Percentiles rank a stretch among this genome's conserved stretches.
Evolutionary conservation across 2,797 vertebrate species (phyloP).

Genomic region (Labeo calbasu): DNA sequence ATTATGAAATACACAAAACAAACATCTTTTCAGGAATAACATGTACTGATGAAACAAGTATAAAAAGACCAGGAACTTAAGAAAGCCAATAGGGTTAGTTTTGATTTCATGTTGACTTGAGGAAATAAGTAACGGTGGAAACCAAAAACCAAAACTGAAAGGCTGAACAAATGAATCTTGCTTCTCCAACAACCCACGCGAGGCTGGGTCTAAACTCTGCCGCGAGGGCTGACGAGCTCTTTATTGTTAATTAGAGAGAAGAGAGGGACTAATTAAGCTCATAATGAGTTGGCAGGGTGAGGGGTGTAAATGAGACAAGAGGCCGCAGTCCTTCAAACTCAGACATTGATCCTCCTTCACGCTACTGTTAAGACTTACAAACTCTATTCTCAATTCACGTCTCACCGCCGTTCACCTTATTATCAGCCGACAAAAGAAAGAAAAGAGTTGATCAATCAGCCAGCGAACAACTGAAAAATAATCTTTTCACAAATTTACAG

Average conservation of each 20-base stretch:
- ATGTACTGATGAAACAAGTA: background rate
- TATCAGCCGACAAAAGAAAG: background rate
- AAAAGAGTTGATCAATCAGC: background rate
- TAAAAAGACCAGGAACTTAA: too few species aligned
- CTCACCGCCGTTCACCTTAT: background rate
- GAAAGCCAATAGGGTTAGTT: background rate
- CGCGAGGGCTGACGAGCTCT: constrained; percentile 5
- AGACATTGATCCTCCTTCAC: constrained; percentile 1
- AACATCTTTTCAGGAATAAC: too few species aligned
- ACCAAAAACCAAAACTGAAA: background rate
- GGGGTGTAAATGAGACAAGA: constrained; percentile 10
- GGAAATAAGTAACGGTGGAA: background rate
- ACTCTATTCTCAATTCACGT: background rate
- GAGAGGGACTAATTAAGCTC: constrained; percentile 51
- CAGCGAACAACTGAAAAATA: background rate
- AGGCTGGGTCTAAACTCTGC: background rate
- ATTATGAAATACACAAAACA: too few species aligned
- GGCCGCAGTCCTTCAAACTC: constrained; percentile 28
- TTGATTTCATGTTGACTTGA: background rate
- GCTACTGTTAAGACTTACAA: background rate
- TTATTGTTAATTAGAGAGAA: constrained; percentile 41
- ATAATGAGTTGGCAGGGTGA: constrained; percentile 53
- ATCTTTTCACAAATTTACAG: background rate
- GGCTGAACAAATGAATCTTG: background rate
- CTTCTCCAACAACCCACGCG: background rate